Conservation (phyloP, 1,140 invertebrate genomes). For the Halictus rubicundus region DNA sequence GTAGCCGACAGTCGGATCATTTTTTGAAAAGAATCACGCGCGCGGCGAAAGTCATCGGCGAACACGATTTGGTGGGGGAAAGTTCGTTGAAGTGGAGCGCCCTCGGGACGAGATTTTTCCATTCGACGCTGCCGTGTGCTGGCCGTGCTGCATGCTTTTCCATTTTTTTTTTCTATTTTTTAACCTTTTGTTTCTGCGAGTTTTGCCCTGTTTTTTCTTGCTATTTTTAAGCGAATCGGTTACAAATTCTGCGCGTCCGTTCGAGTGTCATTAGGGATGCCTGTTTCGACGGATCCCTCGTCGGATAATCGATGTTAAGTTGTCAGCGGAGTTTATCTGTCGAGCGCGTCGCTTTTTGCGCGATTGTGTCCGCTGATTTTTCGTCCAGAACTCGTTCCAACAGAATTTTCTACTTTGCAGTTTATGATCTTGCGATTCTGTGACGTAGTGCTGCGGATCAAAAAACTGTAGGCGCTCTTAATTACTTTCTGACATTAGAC, state of each 20-base stretch:
- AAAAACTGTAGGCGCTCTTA: no score
- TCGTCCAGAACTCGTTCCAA: no score
- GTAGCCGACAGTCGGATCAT: no score
- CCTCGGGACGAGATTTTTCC: conserved; percentile 9
- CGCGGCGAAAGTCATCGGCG: conserved; percentile 8
- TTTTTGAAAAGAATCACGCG: neutral
- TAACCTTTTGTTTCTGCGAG: no score
- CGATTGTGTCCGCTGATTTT: no score
- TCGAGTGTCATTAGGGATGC: neutral
- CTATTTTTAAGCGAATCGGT: neutral
- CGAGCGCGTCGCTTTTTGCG: no score
- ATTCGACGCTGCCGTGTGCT: neutral
- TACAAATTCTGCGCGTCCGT: neutral
- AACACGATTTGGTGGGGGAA: neutral
- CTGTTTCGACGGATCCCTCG: neutral
- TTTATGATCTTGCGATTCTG: no score
- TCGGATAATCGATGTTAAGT: neutral
- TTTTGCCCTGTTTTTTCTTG: no score
- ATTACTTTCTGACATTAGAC: no score
- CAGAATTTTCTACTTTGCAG: no score
- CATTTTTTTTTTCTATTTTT: neutral
- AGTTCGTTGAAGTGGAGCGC: neutral
- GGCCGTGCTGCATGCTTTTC: neutral
- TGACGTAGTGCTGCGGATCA: no score
- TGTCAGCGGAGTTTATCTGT: no score